These are phyloP conservation scores for Aphidoletes aphidimyza DNA, from an alignment of 2,888 invertebrate genomes.

Conservation along the genomic window DNA sequence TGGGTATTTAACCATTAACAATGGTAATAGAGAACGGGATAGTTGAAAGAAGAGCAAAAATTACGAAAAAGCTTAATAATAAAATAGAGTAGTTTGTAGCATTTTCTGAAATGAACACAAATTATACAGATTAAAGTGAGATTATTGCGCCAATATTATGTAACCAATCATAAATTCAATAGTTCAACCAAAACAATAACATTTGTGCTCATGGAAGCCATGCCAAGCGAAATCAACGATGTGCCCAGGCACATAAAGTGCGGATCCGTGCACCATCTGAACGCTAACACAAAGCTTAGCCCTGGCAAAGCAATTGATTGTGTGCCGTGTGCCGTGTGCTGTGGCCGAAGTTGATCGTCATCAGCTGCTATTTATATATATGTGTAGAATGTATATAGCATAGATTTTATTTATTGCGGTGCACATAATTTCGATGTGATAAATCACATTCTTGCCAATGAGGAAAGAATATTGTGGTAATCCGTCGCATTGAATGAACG, in stretches of 20 bases:
- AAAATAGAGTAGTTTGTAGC: too few relatives aligned
- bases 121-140: slow-evolving; percentile 14
- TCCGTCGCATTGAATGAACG: background rate
- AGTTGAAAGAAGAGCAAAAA: background rate
- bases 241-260: too few relatives aligned
- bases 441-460: background rate
- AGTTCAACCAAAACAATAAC: background rate
- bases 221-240: too few relatives aligned
- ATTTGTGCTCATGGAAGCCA: too few relatives aligned
- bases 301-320: too few relatives aligned
- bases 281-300: too few relatives aligned
- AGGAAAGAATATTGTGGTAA: background rate
- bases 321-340: too few relatives aligned
- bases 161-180: slow-evolving; percentile 25
- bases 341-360: too few relatives aligned
- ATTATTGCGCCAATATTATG: slow-evolving; percentile 14
- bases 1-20: background rate
- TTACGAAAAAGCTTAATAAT: too few relatives aligned
- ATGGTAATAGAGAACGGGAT: background rate
- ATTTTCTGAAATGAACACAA: background rate
- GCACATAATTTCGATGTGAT: slow-evolving; percentile 14
- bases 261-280: too few relatives aligned
- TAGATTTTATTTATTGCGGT: background rate
- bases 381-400: background rate
- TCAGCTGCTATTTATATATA: too few relatives aligned